phyloP scores from a whole-genome alignment of 1,140 invertebrate genomes.

The Bombus superbus region DNA sequence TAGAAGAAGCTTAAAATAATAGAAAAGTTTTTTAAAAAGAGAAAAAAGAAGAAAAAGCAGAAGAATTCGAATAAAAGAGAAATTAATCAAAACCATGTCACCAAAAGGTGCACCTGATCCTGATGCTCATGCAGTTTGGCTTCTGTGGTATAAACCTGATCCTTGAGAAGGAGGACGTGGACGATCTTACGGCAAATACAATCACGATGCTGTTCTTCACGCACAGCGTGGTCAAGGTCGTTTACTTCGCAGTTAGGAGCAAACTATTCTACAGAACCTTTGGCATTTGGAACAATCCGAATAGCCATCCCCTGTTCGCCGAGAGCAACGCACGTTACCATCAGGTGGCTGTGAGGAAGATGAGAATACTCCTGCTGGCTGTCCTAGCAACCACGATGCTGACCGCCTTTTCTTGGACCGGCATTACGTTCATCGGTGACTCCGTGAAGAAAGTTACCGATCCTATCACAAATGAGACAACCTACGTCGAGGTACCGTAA shows the following conservation, averaged over 20 bases:
- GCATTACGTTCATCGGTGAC: constrained; percentile 90
- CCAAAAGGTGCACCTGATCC: constrained; percentile 83
- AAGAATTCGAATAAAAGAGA: neutral
- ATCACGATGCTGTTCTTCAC: constrained; percentile 92
- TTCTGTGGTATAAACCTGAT: constrained; percentile 87
- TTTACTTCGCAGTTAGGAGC: constrained; percentile 88
- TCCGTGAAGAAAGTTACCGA: constrained; percentile 87
- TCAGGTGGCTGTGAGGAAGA: constrained; percentile 89
- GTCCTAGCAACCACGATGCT: constrained; percentile 86
- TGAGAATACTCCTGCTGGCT: constrained; percentile 87
- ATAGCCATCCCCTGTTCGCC: constrained; percentile 92
- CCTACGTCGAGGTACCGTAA: constrained; percentile 83
- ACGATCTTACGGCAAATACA: constrained; percentile 91
- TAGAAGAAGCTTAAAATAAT: no score
- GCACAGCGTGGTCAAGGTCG: constrained; percentile 89
- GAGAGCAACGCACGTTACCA: constrained; percentile 91
- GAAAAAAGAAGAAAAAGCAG: neutral
- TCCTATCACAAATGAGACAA: constrained; percentile 89
- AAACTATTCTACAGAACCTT: constrained; percentile 90
- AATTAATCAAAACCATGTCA: neutral
- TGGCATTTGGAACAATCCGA: constrained; percentile 91
- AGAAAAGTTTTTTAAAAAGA: neutral
- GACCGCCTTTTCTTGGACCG: constrained; percentile 87
- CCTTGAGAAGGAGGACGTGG: constrained; percentile 89
- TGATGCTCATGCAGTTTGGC: constrained; percentile 86